Evolutionary conservation across 1,140 invertebrate species (phyloP).

Genomic region (Pseudomyrmex sp.): DNA sequence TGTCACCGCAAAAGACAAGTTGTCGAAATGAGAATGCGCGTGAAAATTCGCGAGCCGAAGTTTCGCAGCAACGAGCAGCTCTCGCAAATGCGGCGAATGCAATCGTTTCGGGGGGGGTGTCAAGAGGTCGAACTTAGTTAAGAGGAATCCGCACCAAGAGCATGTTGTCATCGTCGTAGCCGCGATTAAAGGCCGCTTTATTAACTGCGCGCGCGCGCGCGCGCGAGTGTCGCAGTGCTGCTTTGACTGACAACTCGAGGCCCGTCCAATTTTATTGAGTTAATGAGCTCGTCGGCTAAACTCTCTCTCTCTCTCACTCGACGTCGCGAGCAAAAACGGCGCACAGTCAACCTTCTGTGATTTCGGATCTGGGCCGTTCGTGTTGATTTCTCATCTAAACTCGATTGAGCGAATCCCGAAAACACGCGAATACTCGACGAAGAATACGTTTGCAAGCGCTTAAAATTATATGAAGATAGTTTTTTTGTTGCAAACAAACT

Average conservation of each 20-base stretch:
- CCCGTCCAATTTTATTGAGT: constrained; percentile 44
- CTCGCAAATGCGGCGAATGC: constrained; percentile 31
- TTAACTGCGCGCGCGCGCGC: constrained; percentile 46
- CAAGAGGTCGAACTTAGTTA: constrained; percentile 60
- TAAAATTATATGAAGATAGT: background rate
- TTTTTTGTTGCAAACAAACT: too few species aligned
- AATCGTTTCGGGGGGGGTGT: constrained; percentile 42
- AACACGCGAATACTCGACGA: background rate
- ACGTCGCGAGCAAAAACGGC: constrained; percentile 15
- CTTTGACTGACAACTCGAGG: constrained; percentile 54
- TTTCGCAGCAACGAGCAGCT: background rate
- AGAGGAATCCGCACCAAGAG: constrained; percentile 31
- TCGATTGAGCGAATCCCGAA: constrained; percentile 35
- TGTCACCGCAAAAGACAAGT: background rate
- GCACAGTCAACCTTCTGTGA: constrained; percentile 50
- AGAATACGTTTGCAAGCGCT: too few species aligned
- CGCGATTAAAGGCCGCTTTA: constrained; percentile 43
- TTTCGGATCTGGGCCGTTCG: constrained; percentile 28
- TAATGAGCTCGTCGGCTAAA: constrained; percentile 39
- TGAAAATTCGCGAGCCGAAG: background rate
- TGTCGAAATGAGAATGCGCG: background rate
- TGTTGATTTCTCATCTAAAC: constrained; percentile 32
- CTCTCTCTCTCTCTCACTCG: background rate
- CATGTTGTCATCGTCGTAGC: constrained; percentile 46
- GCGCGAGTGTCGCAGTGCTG: constrained; percentile 36